Conservation (phyloP, 2,113 vertebrate species). For the Pelvicachromis taeniatus region DNA sequence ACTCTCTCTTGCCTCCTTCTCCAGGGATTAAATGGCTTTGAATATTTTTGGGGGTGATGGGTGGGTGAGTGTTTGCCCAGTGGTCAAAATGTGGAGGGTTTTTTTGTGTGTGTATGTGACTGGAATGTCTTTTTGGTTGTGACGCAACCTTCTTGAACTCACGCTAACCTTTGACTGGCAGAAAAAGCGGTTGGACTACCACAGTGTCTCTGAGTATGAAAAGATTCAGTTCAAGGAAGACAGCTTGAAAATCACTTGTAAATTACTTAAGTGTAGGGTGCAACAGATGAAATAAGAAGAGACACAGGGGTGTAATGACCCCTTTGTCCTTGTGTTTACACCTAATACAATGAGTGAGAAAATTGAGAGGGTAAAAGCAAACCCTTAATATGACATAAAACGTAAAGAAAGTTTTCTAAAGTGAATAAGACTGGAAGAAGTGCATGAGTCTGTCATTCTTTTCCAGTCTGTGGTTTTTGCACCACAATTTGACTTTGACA, state of each 20-base stretch:
- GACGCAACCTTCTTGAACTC: slow-evolving; percentile 45
- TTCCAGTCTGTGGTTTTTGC: neutral
- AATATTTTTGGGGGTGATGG: slow-evolving; percentile 2
- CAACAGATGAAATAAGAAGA: neutral
- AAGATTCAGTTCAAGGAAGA: neutral
- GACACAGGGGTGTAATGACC: slow-evolving; percentile 1
- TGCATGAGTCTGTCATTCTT: neutral
- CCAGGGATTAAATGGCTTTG: slow-evolving; percentile 25
- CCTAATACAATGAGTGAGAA: neutral
- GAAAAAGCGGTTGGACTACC: neutral
- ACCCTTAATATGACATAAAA: neutral
- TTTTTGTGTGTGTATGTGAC: neutral
- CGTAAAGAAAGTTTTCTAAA: neutral
- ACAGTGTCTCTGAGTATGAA: neutral
- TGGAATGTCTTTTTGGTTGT: slow-evolving; percentile 54
- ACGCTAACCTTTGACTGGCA: slow-evolving; percentile 52
- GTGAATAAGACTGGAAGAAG: neutral
- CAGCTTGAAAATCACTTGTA: neutral
- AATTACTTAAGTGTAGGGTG: neutral
- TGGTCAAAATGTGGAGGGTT: neutral
- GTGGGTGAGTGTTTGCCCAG: slow-evolving; percentile 13
- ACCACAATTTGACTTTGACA: slow-evolving; percentile 11
- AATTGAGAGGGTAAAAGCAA: neutral
- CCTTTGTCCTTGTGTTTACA: slow-evolving; percentile 51
- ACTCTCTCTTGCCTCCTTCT: slow-evolving; percentile 7